Evolutionary conservation across 2,888 invertebrate genomes (phyloP).

Genomic region (Drosophila setosimentum): DNA sequence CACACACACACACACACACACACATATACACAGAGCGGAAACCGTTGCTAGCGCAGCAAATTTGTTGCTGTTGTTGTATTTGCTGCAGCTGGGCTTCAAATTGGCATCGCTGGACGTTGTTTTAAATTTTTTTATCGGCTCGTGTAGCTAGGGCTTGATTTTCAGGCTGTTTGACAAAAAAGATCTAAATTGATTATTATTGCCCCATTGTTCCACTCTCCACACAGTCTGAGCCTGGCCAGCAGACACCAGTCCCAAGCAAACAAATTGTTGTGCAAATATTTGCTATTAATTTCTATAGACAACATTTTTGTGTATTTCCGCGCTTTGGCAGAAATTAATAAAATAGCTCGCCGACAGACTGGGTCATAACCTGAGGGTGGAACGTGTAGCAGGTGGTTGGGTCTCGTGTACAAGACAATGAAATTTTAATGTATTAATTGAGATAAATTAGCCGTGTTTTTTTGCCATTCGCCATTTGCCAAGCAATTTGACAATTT

Average conservation of each 20-base stretch:
- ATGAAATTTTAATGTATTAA: constrained; percentile 70
- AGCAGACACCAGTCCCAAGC: constrained; percentile 24
- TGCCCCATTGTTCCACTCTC: constrained; percentile 9
- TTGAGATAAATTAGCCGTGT: constrained; percentile 71
- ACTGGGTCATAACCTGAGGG: background rate
- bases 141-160: constrained; percentile 8
- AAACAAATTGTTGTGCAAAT: constrained; percentile 76
- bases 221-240: background rate
- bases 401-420: constrained; percentile 21
- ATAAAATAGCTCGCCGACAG: constrained; percentile 40
- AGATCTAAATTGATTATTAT: constrained; percentile 74
- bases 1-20: constrained; percentile 17
- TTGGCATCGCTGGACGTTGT: constrained; percentile 49
- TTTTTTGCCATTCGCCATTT: constrained; percentile 37
- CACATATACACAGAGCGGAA: constrained; percentile 29
- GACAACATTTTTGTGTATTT: constrained; percentile 55
- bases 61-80: constrained; percentile 45
- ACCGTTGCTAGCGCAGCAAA: constrained; percentile 43
- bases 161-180: constrained; percentile 21
- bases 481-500: constrained; percentile 65
- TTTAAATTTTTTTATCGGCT: constrained; percentile 61
- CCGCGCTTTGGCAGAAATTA: constrained; percentile 45
- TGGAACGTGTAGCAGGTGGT: background rate
- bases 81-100: constrained; percentile 66
- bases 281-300: constrained; percentile 78